These are phyloP conservation scores for Rutilus rutilus DNA, from an alignment of 2,113 vertebrate species.

Conservation along the genomic window DNA sequence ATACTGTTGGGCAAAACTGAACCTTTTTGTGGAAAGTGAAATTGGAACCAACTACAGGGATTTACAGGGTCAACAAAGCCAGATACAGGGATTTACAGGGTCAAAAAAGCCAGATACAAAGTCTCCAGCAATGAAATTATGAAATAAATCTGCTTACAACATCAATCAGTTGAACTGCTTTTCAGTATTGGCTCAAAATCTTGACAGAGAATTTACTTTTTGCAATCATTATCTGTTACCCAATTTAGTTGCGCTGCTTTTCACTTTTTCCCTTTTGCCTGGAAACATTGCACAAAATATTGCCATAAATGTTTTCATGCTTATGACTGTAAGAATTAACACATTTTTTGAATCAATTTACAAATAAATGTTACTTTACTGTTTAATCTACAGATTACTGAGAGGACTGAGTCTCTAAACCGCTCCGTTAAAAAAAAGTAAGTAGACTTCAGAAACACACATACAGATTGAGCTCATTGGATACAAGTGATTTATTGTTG, in stretches of 20 bases:
- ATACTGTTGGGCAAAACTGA: neutral
- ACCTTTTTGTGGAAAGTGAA: neutral
- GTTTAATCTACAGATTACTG: conserved; percentile 74
- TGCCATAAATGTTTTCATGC: neutral
- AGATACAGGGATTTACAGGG: neutral
- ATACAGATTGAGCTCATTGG: neutral
- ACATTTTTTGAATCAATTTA: neutral
- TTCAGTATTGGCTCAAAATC: neutral
- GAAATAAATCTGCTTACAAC: conserved; percentile 16
- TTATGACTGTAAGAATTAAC: neutral
- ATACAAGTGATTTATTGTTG: neutral
- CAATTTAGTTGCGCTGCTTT: neutral
- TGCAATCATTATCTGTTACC: conserved; percentile 11
- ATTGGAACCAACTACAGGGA: neutral
- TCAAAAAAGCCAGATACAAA: neutral
- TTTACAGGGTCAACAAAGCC: neutral
- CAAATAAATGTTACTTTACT: conserved; percentile 3
- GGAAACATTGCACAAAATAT: neutral
- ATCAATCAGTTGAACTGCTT: neutral
- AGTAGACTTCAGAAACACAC: conserved; percentile 34
- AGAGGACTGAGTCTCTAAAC: conserved; percentile 84
- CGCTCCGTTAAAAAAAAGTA: conserved; percentile 84
- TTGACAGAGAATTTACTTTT: neutral
- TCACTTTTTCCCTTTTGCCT: neutral
- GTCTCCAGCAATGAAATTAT: neutral